Evolutionary conservation across 1,140 invertebrate genomes (phyloP).

Genomic region (Drosophila punjabiensis): DNA sequence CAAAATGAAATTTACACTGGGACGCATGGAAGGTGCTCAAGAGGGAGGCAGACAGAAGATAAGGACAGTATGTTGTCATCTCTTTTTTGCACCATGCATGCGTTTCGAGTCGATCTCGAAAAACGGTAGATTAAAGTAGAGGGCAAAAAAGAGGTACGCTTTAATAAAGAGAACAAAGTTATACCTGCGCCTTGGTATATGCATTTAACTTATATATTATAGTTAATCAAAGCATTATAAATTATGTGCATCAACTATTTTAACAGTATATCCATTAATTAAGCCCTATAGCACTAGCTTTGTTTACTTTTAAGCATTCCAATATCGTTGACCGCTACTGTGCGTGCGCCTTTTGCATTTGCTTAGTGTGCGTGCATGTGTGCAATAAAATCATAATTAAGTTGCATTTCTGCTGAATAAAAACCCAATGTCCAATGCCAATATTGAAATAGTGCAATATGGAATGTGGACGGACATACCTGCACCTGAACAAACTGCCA

Average conservation of each 20-base stretch:
- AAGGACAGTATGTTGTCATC: background rate
- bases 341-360: background rate
- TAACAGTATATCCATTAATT: background rate
- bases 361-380: background rate
- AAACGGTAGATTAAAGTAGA: background rate
- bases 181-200: background rate
- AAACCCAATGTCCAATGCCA: slow-evolving; percentile 18
- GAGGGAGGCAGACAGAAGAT: slow-evolving; percentile 21
- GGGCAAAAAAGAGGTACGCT: background rate
- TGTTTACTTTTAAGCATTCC: background rate
- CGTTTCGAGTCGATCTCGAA: background rate
- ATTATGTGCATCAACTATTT: background rate
- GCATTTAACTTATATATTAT: background rate
- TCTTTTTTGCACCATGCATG: background rate
- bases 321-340: background rate
- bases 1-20: slow-evolving; percentile 62
- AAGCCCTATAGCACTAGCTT: background rate
- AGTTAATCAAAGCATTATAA: background rate
- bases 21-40: background rate
- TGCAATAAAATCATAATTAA: slow-evolving; percentile 41
- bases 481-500: slow-evolving; percentile 16
- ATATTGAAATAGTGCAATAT: slow-evolving; percentile 47
- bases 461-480: background rate
- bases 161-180: background rate
- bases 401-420: slow-evolving; percentile 24